A percentile compares a stretch with the other conserved stretches of the same genome.
Conservation (phyloP, 92 coral and sea anemone genomes). For the Isaurus tuberculatus region DNA sequence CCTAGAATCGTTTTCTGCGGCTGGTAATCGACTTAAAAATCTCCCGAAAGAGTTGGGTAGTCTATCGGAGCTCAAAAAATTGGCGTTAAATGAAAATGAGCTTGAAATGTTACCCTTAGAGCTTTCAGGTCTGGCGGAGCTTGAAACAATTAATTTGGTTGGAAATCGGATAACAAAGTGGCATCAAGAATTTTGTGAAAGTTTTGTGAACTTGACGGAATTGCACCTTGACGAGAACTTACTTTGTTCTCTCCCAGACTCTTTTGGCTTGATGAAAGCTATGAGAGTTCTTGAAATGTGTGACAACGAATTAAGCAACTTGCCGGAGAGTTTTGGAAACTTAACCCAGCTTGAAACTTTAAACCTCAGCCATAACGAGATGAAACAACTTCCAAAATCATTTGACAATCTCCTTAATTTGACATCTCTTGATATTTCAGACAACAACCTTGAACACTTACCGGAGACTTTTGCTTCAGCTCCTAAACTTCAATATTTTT, state of each 20-base stretch:
- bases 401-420: slow-evolving; percentile 69
- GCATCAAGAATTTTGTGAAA: slow-evolving; percentile 62
- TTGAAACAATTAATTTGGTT: slow-evolving; percentile 67
- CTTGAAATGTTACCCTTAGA: slow-evolving; percentile 64
- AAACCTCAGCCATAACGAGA: slow-evolving; percentile 81
- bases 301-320: slow-evolving; percentile 69
- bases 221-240: slow-evolving; percentile 86
- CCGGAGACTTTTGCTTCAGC: slow-evolving; percentile 79
- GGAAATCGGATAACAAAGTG: slow-evolving; percentile 73
- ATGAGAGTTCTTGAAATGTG: slow-evolving; percentile 85
- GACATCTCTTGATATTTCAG: slow-evolving; percentile 73
- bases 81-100: slow-evolving; percentile 83
- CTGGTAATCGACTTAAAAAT: slow-evolving; percentile 74
- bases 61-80: slow-evolving; percentile 60
- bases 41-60: slow-evolving; percentile 68
- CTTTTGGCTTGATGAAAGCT: slow-evolving; percentile 65
- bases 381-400: slow-evolving; percentile 74
- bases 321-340: slow-evolving; percentile 84
- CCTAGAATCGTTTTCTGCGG: slow-evolving; percentile 74
- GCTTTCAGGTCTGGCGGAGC: slow-evolving; percentile 60
- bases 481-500: slow-evolving; percentile 66
- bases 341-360: slow-evolving; percentile 71
- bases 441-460: slow-evolving; percentile 66
- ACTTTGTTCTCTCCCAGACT: slow-evolving; percentile 68
- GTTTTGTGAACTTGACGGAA: slow-evolving; percentile 64